phyloP scores from a whole-genome alignment of 2,113 vertebrate species.

The Meriones unguiculatus region DNA sequence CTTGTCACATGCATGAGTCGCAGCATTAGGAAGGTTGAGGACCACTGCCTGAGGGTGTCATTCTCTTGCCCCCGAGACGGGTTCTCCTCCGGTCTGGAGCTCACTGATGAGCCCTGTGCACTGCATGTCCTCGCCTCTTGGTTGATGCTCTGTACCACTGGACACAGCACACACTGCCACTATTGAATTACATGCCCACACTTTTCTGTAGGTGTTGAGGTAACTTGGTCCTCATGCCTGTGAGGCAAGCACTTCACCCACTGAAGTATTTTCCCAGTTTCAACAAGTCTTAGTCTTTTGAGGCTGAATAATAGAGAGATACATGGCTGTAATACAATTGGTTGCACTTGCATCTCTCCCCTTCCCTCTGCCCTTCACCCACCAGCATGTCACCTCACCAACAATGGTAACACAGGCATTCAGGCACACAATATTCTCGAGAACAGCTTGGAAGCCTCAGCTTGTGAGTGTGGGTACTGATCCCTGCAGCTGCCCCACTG shows the following conservation, averaged over 20 bases:
- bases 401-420: background rate
- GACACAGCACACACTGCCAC: background rate
- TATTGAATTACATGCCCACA: background rate
- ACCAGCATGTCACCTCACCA: background rate
- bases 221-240: background rate
- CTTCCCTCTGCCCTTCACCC: rapidly evolving
- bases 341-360: background rate
- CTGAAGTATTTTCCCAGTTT: background rate
- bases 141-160: background rate
- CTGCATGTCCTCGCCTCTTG: background rate
- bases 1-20: background rate
- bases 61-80: background rate
- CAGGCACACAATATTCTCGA: background rate
- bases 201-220: background rate
- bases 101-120: too few relatives aligned
- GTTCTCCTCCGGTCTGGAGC: background rate
- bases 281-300: background rate
- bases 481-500: background rate
- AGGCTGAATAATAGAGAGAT: background rate
- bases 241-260: too few relatives aligned
- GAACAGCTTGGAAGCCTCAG: background rate
- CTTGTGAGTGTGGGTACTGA: rapidly evolving
- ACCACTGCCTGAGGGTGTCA: too few relatives aligned
- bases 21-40: background rate
- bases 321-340: rapidly evolving